Evolutionary conservation across 2,113 vertebrate genomes (phyloP), one percentile per base, ranked within the genome.

Genomic region (Sciurus niger): DNA sequence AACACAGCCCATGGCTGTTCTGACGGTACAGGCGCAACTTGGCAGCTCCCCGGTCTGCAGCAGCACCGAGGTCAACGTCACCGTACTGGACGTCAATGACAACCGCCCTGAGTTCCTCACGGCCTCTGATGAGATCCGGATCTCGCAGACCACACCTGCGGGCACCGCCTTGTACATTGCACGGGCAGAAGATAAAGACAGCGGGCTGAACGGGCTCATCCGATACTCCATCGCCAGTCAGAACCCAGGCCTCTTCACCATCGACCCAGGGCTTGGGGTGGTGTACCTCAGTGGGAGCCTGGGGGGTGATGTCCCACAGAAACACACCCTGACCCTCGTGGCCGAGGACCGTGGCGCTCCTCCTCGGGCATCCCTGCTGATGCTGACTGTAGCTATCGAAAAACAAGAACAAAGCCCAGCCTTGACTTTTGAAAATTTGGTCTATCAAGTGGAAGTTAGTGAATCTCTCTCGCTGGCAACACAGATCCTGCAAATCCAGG

Each of bases 361-460:
- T 51, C 86, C 99, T 0, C 97, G 98, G 78, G 99, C 98, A 72
- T 98, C 99, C n/a, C 95, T 96, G 0, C 84, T 99, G 63, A 84
- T 76, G 18, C 96, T 99, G 60, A 98, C 97, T 0, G 98, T 99
- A 16, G 74, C 98, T 1, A 63, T 99, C 2, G 99, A 99, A 63
- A 96, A 93, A 24, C 98, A 88, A 4, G 95, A 98, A 11, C 78
- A 88, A 0, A 97, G 95, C 9, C 98, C 99, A 30, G 58, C 97
- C 70, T 96, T 99, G 92, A 96, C 98, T 48, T 99, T 99, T 90
- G 99, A 99, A 97, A 99, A 99, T 1, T 93, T 99, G 72, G 98
- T 99, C 16, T 99, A 99, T 96, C 99, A 99, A 94, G 99, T 98
- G 94, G 99, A 99, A 97, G 98, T 99, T 0, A 99, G 99, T 17